Percentiles rank a stretch among this genome's conserved stretches.
Evolutionary conservation across 2,113 vertebrate species (phyloP).

Genomic region (Neoarius graeffei): DNA sequence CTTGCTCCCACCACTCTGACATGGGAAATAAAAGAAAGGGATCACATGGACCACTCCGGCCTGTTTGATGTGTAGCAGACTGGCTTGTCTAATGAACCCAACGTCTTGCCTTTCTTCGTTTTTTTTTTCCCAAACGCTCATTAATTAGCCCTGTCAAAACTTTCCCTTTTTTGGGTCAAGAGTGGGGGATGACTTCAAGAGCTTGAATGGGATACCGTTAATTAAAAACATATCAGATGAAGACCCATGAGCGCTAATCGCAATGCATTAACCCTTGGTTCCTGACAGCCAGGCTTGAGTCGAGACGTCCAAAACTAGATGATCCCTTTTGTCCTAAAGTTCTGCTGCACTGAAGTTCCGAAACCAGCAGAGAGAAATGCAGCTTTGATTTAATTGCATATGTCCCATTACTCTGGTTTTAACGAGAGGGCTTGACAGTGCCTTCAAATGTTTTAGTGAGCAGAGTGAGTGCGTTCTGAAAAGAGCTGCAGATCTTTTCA

Average conservation of each 20-base stretch:
- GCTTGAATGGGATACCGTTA: slow-evolving; percentile 79
- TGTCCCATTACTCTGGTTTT: slow-evolving; percentile 60
- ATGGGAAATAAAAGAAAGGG: slow-evolving; percentile 57
- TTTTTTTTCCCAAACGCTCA: slow-evolving; percentile 63
- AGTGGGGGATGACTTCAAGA: slow-evolving; percentile 68
- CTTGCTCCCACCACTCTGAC: slow-evolving; percentile 52
- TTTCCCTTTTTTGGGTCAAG: slow-evolving; percentile 66
- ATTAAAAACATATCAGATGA: slow-evolving; percentile 85
- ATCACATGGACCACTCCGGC: slow-evolving; percentile 57
- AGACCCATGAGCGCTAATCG: slow-evolving; percentile 70
- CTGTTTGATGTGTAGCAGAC: slow-evolving; percentile 74
- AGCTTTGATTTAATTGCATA: slow-evolving; percentile 72
- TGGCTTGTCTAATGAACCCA: slow-evolving; percentile 75
- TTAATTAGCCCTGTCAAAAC: slow-evolving; percentile 84
- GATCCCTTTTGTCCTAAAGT: slow-evolving; percentile 73
- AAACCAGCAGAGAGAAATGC: slow-evolving; percentile 53
- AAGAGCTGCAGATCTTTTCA: slow-evolving; percentile 58
- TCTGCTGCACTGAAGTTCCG: slow-evolving; percentile 70
- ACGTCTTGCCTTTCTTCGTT: slow-evolving; percentile 60
- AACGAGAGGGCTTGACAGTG: slow-evolving; percentile 69
- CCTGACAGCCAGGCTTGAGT: slow-evolving; percentile 64
- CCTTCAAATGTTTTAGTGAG: slow-evolving; percentile 66
- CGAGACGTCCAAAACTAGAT: slow-evolving; percentile 60
- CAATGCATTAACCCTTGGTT: slow-evolving; percentile 64
- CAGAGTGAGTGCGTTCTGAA: slow-evolving; percentile 43